A percentile compares a stretch with the other conserved stretches of the same genome.
phyloP scores from a whole-genome alignment of 2,888 invertebrate species.

The Dolomedes plantarius region DNA sequence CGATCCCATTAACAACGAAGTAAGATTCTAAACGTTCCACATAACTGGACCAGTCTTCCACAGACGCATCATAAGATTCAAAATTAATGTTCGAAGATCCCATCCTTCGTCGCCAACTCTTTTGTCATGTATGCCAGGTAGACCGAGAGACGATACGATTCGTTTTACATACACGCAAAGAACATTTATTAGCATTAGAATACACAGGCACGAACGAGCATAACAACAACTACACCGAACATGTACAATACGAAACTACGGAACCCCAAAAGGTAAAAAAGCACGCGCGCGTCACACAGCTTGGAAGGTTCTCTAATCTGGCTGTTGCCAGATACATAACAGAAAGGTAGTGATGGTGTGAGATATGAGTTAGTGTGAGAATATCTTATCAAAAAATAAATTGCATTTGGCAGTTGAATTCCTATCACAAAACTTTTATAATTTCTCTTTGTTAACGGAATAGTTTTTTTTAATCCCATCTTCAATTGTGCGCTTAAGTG shows the following conservation, averaged over 20 bases:
- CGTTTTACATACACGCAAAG: conserved; percentile 49
- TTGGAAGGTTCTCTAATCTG: conserved; percentile 34
- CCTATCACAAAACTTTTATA: no score
- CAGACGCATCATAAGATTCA: conserved; percentile 39
- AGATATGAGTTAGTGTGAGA: no score
- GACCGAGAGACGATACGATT: conserved; percentile 49
- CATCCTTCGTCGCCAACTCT: conserved; percentile 39
- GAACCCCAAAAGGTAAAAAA: no score
- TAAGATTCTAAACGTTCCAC: conserved; percentile 47
- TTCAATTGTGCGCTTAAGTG: no score
- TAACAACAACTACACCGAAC: conserved; percentile 36
- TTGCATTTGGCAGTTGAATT: no score
- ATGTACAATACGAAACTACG: no score
- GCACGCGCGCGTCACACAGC: conserved; percentile 36
- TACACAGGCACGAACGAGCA: conserved; percentile 39
- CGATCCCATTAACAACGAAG: conserved; percentile 48
- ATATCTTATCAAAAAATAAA: no score
- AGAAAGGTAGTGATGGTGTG: no score
- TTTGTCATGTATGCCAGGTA: conserved; percentile 49
- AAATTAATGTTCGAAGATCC: conserved; percentile 46
- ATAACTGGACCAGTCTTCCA: conserved; percentile 46
- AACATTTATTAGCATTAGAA: conserved; percentile 34
- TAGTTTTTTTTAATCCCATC: no score
- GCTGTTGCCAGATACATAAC: conserved; percentile 42
- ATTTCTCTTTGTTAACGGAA: no score